Evolutionary conservation across 1,140 invertebrate species (phyloP).

Genomic region (Delia radicum): DNA sequence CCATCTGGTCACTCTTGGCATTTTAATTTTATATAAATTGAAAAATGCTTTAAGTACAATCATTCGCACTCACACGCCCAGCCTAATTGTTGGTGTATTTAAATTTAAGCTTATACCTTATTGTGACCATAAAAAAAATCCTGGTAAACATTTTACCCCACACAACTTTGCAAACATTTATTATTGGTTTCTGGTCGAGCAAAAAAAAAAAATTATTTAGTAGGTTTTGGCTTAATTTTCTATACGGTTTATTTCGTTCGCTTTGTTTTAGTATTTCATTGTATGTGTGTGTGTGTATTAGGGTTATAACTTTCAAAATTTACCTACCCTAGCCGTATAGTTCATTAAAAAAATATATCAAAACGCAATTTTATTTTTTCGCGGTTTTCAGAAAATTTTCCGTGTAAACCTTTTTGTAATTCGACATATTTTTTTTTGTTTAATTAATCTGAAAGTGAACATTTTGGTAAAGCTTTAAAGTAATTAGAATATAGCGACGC

Average conservation of each 20-base stretch:
- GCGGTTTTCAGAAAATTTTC: too few species aligned
- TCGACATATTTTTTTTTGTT: too few species aligned
- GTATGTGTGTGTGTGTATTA: background rate
- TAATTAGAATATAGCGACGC: too few species aligned
- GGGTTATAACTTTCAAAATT: too few species aligned
- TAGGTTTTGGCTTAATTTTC: background rate
- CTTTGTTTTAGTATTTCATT: background rate
- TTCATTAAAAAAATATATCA: too few species aligned
- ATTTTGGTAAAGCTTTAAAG: too few species aligned
- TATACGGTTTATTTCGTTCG: background rate
- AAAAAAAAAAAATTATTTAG: background rate
- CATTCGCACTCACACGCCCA: background rate
- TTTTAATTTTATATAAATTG: background rate
- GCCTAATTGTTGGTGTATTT: background rate
- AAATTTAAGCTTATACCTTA: background rate
- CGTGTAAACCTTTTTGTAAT: too few species aligned
- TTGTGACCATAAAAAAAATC: background rate
- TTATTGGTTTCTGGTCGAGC: background rate
- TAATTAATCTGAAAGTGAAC: too few species aligned
- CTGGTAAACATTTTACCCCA: background rate
- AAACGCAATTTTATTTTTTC: too few species aligned
- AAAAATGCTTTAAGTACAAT: background rate
- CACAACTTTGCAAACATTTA: slow-evolving; percentile 2
- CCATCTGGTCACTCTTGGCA: too few species aligned
- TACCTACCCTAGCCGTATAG: too few species aligned